Percentiles rank a stretch among this genome's conserved stretches.
Conservation (phyloP, 2,113 vertebrate species). For the Callipepla californica region DNA sequence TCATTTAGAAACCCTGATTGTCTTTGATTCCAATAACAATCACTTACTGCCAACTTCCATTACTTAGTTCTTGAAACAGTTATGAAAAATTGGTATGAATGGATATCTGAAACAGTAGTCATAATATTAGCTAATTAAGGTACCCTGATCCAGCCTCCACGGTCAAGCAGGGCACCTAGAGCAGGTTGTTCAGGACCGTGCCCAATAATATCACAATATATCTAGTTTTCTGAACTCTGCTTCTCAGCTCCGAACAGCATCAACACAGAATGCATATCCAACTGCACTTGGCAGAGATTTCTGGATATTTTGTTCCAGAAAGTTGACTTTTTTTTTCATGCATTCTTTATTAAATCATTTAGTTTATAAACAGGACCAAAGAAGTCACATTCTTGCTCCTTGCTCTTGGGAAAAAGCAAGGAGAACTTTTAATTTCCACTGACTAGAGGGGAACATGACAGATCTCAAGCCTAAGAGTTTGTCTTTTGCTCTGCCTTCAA, state of each 20-base stretch:
- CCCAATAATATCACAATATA: not conserved
- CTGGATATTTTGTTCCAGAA: not conserved
- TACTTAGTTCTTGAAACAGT: not conserved
- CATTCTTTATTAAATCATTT: not conserved
- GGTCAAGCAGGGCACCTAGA: not conserved
- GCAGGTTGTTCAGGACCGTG: not conserved
- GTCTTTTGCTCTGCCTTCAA: not conserved
- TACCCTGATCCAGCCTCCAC: not conserved
- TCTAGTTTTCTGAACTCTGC: not conserved
- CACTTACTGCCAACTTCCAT: not conserved
- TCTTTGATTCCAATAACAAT: not conserved
- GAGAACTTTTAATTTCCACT: not conserved
- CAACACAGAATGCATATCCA: not conserved
- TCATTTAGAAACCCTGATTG: not conserved
- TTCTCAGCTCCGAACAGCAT: not conserved
- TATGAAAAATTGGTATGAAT: not conserved
- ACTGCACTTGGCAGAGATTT: not conserved
- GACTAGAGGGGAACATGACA: accelerated
- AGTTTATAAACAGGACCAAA: not conserved
- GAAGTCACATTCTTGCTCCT: not conserved
- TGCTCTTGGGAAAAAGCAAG: not conserved
- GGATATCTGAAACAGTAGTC: not conserved
- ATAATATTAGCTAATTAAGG: not conserved
- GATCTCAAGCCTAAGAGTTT: not conserved
- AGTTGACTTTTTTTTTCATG: not conserved